phyloP scores from a whole-genome alignment of 2,797 vertebrate species.

The Garrulus glandarius region DNA sequence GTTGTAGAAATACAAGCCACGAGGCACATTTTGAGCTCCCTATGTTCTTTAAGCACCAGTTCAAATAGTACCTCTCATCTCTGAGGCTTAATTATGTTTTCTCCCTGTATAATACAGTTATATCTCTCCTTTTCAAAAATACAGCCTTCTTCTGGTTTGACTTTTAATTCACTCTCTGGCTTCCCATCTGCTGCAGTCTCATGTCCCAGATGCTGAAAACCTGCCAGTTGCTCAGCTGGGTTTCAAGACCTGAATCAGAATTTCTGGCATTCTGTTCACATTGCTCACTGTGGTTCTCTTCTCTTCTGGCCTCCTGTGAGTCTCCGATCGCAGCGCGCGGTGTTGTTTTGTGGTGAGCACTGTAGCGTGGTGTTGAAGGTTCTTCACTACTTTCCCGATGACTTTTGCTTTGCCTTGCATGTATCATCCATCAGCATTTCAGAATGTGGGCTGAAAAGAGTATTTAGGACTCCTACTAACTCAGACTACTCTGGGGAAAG shows the following conservation, averaged over 20 bases:
- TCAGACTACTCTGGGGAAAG: background rate
- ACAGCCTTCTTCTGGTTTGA: background rate
- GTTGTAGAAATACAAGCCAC: background rate
- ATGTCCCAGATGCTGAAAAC: constrained; percentile 42
- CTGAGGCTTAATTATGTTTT: background rate
- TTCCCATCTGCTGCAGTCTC: constrained; percentile 32
- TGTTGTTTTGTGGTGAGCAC: background rate
- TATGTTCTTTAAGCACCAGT: background rate
- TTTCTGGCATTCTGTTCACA: background rate
- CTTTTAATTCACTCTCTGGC: background rate
- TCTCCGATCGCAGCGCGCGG: background rate
- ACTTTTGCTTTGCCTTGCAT: constrained; percentile 26
- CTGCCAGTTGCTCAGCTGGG: constrained; percentile 43
- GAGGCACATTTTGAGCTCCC: background rate
- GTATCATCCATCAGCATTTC: constrained; percentile 13
- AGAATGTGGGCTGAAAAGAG: background rate
- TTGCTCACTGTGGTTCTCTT: background rate
- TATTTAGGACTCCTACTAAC: background rate
- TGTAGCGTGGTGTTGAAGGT: background rate
- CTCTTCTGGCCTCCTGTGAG: background rate
- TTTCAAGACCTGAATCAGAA: constrained; percentile 1
- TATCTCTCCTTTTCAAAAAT: background rate
- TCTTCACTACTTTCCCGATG: background rate
- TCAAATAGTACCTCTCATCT: constrained; percentile 9
- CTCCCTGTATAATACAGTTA: background rate